These are phyloP conservation scores for Phylloscopus trochiloides DNA, from an alignment of 2,113 vertebrate genomes.

Conservation along the genomic window DNA sequence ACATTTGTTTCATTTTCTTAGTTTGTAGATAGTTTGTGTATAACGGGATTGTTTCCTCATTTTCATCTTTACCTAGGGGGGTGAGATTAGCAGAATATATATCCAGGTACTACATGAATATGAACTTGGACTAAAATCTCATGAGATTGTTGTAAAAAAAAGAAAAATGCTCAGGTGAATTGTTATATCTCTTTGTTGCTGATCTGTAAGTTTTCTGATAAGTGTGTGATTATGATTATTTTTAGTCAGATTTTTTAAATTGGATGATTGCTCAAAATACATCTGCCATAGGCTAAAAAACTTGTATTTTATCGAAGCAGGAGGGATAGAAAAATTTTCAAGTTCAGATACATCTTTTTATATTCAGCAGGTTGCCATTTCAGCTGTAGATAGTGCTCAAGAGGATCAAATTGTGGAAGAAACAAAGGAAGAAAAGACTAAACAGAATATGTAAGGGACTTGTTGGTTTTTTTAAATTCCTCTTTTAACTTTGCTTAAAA, in stretches of 20 bases:
- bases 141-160: not conserved
- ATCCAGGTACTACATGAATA: not conserved
- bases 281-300: not conserved
- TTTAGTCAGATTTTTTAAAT: not conserved
- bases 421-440: not conserved
- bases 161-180: not conserved
- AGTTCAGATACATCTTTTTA: not conserved
- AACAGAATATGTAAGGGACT: conserved; percentile 51
- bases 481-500: not conserved
- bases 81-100: not conserved
- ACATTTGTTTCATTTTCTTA: not conserved
- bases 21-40: not conserved
- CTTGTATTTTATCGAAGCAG: not conserved
- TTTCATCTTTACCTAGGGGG: not conserved
- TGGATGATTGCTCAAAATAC: not conserved
- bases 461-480: not conserved
- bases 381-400: not conserved
- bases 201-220: not conserved
- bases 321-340: not conserved
- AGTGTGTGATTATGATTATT: not conserved
- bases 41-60: not conserved
- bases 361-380: conserved; percentile 16
- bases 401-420: not conserved
- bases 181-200: not conserved
- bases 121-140: not conserved